These are phyloP conservation scores for Pangasius mekongensis DNA, from an alignment of 2,797 vertebrate genomes.

Conservation along the genomic window DNA sequence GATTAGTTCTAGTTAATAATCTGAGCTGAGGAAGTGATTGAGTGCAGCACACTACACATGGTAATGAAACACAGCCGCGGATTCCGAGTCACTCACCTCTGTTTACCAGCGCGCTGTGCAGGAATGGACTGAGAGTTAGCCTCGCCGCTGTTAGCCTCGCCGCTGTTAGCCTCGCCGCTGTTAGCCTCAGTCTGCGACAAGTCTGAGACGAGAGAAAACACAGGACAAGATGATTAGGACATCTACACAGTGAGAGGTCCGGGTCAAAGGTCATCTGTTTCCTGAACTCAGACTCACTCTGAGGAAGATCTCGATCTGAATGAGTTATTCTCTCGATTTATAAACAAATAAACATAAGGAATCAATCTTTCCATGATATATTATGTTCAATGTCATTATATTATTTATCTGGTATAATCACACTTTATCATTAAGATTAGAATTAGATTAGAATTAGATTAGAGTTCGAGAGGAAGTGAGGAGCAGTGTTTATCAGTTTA, in stretches of 20 bases:
- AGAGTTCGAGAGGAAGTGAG: not conserved
- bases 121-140: not conserved
- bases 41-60: not conserved
- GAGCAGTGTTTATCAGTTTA: not conserved
- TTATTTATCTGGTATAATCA: not conserved
- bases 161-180: not conserved
- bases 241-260: not conserved
- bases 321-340: not conserved
- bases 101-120: not conserved
- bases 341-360: not conserved
- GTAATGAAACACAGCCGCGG: not conserved
- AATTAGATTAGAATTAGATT: not conserved
- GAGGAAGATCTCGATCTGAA: not conserved
- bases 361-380: not conserved
- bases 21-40: not conserved
- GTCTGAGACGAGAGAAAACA: conserved; percentile 3
- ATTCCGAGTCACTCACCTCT: not conserved
- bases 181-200: not conserved
- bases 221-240: too few species aligned
- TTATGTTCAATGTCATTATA: not conserved
- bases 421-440: not conserved
- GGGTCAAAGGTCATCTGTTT: not conserved
- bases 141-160: not conserved
- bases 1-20: not conserved
- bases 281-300: not conserved